Evolutionary conservation across 2,888 invertebrate genomes (phyloP).

Genomic region (Cheilosia pagana): DNA sequence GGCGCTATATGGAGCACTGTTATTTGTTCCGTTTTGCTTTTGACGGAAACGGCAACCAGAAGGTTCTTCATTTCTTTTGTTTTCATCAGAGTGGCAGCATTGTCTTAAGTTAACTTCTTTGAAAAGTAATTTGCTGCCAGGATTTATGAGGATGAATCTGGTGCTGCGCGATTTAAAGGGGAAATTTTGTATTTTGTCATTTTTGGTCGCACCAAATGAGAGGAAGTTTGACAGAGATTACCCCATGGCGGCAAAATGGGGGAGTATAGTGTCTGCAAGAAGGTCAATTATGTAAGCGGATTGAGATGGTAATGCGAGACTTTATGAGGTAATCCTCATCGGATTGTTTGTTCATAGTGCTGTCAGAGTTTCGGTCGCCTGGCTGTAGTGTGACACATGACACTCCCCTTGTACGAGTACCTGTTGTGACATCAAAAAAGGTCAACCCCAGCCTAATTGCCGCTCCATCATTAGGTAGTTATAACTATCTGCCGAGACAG

Average conservation of each 20-base stretch:
- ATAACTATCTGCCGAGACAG: not conserved
- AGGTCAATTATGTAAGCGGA: too few relatives aligned
- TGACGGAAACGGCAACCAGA: constrained; percentile 72
- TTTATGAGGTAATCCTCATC: too few relatives aligned
- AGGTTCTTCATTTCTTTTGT: constrained; percentile 48
- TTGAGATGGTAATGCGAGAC: too few relatives aligned
- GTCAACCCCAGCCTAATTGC: too few relatives aligned
- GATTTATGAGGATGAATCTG: constrained; percentile 73
- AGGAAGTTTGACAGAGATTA: not conserved
- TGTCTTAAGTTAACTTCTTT: constrained; percentile 72
- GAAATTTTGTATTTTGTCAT: constrained; percentile 43
- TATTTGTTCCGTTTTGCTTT: constrained; percentile 68
- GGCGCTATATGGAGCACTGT: constrained; percentile 12
- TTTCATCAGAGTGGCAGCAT: constrained; percentile 65
- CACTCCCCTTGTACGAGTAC: too few relatives aligned
- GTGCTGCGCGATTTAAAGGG: constrained; percentile 38
- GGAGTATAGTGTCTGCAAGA: not conserved
- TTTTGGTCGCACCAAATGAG: constrained; percentile 2
- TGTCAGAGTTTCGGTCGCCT: too few relatives aligned
- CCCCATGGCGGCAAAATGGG: not conserved
- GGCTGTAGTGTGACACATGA: too few relatives aligned
- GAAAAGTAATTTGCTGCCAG: constrained; percentile 70
- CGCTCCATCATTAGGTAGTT: too few relatives aligned
- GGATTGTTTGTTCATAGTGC: too few relatives aligned
- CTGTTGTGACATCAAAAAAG: too few relatives aligned